phyloP scores from a whole-genome alignment of 2,888 invertebrate genomes.

The Sericinus montela region DNA sequence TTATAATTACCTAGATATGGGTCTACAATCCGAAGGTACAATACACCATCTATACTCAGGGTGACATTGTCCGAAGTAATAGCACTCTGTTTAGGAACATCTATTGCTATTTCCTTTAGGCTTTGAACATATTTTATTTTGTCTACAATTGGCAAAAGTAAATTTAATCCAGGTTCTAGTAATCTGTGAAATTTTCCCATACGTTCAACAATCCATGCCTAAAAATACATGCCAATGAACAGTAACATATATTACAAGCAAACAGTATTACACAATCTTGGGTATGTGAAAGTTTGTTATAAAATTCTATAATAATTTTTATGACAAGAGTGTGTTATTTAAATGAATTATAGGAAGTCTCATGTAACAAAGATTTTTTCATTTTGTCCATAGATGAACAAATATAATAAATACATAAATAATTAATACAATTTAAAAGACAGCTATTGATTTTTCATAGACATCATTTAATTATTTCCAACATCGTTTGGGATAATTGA shows the following conservation, averaged over 20 bases:
- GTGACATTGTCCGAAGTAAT: slow-evolving; percentile 99
- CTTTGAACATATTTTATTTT: slow-evolving; percentile 98
- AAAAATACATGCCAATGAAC: slow-evolving; percentile 33
- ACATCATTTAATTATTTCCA: too few relatives aligned
- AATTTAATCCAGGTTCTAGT: slow-evolving; percentile 95
- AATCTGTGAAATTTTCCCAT: slow-evolving; percentile 98
- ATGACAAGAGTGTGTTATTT: too few relatives aligned
- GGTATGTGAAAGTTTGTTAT: too few relatives aligned
- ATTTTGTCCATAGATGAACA: too few relatives aligned
- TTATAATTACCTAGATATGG: slow-evolving; percentile 86
- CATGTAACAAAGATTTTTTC: too few relatives aligned
- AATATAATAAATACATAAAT: too few relatives aligned
- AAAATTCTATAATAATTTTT: too few relatives aligned
- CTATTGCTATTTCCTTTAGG: slow-evolving; percentile 99
- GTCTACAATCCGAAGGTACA: slow-evolving; percentile 95
- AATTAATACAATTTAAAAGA: too few relatives aligned
- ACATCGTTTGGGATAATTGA: too few relatives aligned
- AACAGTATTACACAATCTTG: not conserved
- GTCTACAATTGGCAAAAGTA: slow-evolving; percentile 94
- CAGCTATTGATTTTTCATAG: too few relatives aligned
- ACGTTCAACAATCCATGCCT: slow-evolving; percentile 98
- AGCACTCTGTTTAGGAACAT: slow-evolving; percentile 99
- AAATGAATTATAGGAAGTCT: too few relatives aligned
- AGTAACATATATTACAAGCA: not conserved
- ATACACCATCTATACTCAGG: slow-evolving; percentile 96